Conservation (phyloP, 1,140 invertebrate genomes). For the Kradibia gibbosae region DNA sequence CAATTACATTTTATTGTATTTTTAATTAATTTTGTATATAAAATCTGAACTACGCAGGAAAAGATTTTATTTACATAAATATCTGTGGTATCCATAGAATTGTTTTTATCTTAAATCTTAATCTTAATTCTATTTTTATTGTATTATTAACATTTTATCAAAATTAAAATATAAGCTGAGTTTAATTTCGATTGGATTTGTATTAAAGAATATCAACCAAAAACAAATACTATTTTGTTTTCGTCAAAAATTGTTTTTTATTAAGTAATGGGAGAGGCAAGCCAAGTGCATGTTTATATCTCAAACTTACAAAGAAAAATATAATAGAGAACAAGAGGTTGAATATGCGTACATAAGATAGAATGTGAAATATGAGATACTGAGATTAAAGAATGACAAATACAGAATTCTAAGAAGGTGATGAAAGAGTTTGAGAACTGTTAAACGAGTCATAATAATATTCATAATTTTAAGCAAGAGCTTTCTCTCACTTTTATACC, state of each 20-base stretch:
- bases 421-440: constrained; percentile 48
- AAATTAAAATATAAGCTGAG: constrained; percentile 32
- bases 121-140: neutral
- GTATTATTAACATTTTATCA: constrained; percentile 8
- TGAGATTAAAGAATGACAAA: constrained; percentile 70
- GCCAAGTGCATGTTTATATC: constrained; percentile 36
- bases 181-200: constrained; percentile 26
- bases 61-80: constrained; percentile 26
- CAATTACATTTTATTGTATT: constrained; percentile 8
- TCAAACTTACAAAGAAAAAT: constrained; percentile 21
- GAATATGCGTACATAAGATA: constrained; percentile 62
- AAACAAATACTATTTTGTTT: constrained; percentile 19
- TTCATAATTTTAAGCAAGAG: constrained; percentile 39
- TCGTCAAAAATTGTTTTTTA: constrained; percentile 27
- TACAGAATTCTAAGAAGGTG: constrained; percentile 67
- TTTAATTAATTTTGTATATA: constrained; percentile 1
- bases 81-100: constrained; percentile 14
- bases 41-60: neutral
- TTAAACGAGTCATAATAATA: constrained; percentile 51
- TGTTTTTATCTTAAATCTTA: neutral
- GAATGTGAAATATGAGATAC: constrained; percentile 67
- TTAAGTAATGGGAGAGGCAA: constrained; percentile 37
- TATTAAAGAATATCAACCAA: neutral
- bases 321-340: neutral
- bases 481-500: constrained; percentile 18